A percentile compares a stretch with the other conserved stretches of the same genome.
Conservation (phyloP, 2,888 invertebrate genomes). For the Cheilosia variabilis region DNA sequence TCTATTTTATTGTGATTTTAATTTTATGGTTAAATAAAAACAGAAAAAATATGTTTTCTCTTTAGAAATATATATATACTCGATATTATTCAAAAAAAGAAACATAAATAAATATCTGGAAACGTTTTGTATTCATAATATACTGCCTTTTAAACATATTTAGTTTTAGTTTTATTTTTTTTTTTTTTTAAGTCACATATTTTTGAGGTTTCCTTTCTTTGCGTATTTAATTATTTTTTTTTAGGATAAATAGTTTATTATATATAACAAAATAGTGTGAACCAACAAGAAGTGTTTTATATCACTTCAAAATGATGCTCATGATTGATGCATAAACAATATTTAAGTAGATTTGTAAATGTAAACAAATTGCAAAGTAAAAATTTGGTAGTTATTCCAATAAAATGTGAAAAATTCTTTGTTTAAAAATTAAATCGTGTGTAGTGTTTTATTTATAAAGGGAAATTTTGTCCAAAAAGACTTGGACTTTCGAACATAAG, state of each 20-base stretch:
- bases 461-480: not conserved
- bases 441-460: constrained; percentile 9
- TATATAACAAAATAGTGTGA: constrained; percentile 59
- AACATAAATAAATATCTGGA: constrained; percentile 22
- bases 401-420: constrained; percentile 65
- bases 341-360: constrained; percentile 63
- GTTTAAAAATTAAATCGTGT: constrained; percentile 50
- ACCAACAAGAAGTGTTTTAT: constrained; percentile 43
- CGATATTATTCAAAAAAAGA: constrained; percentile 15
- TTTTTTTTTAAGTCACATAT: constrained; percentile 54
- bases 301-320: constrained; percentile 49
- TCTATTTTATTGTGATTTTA: constrained; percentile 84
- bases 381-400: constrained; percentile 69
- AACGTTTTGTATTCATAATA: constrained; percentile 60
- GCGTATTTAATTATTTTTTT: constrained; percentile 67
- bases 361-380: constrained; percentile 46
- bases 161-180: constrained; percentile 38
- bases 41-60: constrained; percentile 27
- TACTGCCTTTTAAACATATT: constrained; percentile 53
- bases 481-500: no score
- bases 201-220: constrained; percentile 38
- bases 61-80: constrained; percentile 26
- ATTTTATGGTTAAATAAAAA: constrained; percentile 79
- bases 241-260: constrained; percentile 64
- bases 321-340: constrained; percentile 43